Evolutionary conservation across 2,113 vertebrate genomes (phyloP).

Genomic region (Tachuris rubrigastra): DNA sequence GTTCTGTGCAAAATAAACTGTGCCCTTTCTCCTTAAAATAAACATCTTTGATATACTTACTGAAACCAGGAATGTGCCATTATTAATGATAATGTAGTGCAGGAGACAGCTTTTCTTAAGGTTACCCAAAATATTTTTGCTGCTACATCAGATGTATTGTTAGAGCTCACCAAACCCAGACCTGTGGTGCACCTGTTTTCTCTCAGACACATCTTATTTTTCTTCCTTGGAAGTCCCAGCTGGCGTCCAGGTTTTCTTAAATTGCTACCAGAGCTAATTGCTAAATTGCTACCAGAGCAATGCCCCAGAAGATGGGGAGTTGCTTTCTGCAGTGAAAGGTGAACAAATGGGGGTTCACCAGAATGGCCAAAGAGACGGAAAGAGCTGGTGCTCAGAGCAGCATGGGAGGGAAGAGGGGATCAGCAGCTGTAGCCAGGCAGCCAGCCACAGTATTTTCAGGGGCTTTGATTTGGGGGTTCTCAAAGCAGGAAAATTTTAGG

Average conservation of each 20-base stretch:
- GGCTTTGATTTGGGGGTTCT: background rate
- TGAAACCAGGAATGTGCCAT: slow-evolving; percentile 62
- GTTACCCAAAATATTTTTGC: slow-evolving; percentile 51
- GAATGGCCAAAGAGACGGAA: background rate
- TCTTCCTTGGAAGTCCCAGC: slow-evolving; percentile 59
- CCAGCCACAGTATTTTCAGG: background rate
- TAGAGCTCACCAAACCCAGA: slow-evolving; percentile 33
- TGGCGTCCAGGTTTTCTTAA: slow-evolving; percentile 55
- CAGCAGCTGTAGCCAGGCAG: background rate
- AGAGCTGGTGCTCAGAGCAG: background rate
- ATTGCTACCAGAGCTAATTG: slow-evolving; percentile 65
- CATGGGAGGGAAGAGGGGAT: background rate
- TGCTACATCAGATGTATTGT: slow-evolving; percentile 49
- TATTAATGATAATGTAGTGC: slow-evolving; percentile 56
- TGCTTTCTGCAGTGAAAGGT: background rate
- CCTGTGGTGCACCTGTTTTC: slow-evolving; percentile 63
- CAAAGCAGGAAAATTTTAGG: background rate
- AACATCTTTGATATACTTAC: slow-evolving; percentile 49
- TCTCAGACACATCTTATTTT: slow-evolving; percentile 70
- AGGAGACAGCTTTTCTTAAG: slow-evolving; percentile 49
- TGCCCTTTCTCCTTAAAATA: slow-evolving; percentile 62
- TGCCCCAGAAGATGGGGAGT: background rate
- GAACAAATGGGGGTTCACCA: background rate
- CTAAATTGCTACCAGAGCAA: slow-evolving; percentile 59
- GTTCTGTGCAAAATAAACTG: slow-evolving; percentile 54